Percentiles rank a stretch among this genome's conserved stretches.
Conservation (phyloP, 2,113 vertebrate species). For the Cranoglanis bouderius region DNA sequence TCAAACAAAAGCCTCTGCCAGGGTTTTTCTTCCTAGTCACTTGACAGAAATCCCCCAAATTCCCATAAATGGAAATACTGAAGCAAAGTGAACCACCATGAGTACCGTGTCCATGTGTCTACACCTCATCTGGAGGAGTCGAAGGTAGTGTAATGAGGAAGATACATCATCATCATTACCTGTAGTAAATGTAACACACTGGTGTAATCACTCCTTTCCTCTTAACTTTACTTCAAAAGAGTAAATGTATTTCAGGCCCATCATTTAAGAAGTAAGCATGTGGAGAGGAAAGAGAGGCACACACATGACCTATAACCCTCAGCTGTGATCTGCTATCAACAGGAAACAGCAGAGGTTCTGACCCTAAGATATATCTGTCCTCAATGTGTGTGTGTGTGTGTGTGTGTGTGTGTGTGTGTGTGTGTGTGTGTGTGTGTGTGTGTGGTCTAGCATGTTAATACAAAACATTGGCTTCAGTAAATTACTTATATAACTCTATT, state of each 20-base stretch:
- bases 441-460: not conserved
- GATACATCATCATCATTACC: conserved; percentile 13
- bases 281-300: conserved; percentile 36
- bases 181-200: not conserved
- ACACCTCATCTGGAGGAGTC: not conserved
- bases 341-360: conserved; percentile 49
- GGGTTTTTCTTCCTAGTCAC: not conserved
- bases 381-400: conserved; percentile 24
- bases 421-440: conserved; percentile 1
- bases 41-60: not conserved
- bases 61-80: not conserved
- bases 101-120: not conserved
- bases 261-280: conserved; percentile 1
- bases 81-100: not conserved
- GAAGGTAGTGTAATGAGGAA: not conserved
- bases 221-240: not conserved
- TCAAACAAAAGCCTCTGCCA: not conserved
- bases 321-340: conserved; percentile 55
- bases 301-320: conserved; percentile 43
- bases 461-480: not conserved
- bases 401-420: not conserved
- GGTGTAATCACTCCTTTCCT: conserved; percentile 5
- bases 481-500: not conserved
- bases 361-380: conserved; percentile 41
- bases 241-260: conserved; percentile 7